Conservation (phyloP, 2,888 invertebrate species). For the Pachycephus smyrnensis region DNA sequence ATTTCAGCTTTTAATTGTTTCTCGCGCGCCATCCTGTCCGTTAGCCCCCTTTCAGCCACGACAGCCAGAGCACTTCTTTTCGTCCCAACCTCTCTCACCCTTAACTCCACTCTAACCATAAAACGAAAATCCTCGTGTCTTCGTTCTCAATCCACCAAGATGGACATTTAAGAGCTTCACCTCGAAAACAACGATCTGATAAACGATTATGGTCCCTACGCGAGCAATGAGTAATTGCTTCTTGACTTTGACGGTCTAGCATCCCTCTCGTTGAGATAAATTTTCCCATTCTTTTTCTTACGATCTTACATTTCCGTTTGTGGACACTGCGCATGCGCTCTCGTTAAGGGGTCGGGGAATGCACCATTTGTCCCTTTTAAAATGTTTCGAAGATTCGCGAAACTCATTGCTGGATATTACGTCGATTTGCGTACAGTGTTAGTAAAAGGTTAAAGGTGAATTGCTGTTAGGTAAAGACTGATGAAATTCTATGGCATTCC, state of each 20-base stretch:
- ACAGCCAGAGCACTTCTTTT: neutral
- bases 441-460: neutral
- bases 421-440: neutral
- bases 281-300: neutral
- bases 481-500: neutral
- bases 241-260: neutral
- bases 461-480: neutral
- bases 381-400: neutral
- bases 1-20: constrained; percentile 27
- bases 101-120: neutral
- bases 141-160: neutral
- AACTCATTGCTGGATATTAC: neutral
- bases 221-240: neutral
- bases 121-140: constrained; percentile 9
- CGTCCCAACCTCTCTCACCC: neutral
- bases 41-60: neutral
- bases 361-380: neutral
- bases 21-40: neutral
- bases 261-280: neutral
- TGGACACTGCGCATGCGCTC: neutral
- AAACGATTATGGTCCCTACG: neutral
- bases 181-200: neutral
- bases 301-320: neutral
- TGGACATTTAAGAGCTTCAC: neutral
- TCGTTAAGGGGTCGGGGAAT: neutral